Base-by-base conservation (phyloP, 1,140 invertebrate species). In the Olivierus martensii region DNA sequence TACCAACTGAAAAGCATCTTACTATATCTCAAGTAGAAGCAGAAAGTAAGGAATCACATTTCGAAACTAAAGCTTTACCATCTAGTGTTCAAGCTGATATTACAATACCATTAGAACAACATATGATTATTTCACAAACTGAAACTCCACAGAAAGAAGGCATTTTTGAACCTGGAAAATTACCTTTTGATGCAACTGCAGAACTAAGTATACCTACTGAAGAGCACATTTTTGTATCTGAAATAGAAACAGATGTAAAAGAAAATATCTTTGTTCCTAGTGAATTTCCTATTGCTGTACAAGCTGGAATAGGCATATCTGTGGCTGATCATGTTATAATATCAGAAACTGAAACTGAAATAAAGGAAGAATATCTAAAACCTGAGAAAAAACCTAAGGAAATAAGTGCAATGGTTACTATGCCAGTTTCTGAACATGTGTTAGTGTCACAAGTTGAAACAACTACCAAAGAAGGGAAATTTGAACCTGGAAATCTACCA, bases 401-500 rank as follows among this genome's bases (percentile, higher is more conserved):
- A n/a, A 19, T 52, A 17, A 51, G 5, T 46, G 44, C 43, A 34
- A 38, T 18, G 18, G 45, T 55, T 11, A 46, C 52, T 3, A 9
- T 60, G 4, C 52, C 48, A 14, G 10, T 38, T 11, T 42, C 52
- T 42, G 56, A 60, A 19, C 59, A 59, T 49, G n/a, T 55, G 19
- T 22, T 55, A 5, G 18, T 36, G 12, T n/a, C 21, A 46, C 14
- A 46, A 3, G 45, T 15, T 34, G 21, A 46, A 6, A n/a, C 18
- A 28, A 6, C 14, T 17, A 15, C 12, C 5, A 49, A 49, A 37
- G 47, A 49, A 49, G 47, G 38, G 10, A 21, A 41, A 18, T 49
- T 49, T 2, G n/a, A 46, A 46, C 12, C 14, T n/a, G n/a, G 14
- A n/a, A 46, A 46, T 9, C 5, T 46, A 46, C 18, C 49, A 10